Evolutionary conservation across 2,888 invertebrate species (phyloP).

Genomic region (Drosophila lutescens): DNA sequence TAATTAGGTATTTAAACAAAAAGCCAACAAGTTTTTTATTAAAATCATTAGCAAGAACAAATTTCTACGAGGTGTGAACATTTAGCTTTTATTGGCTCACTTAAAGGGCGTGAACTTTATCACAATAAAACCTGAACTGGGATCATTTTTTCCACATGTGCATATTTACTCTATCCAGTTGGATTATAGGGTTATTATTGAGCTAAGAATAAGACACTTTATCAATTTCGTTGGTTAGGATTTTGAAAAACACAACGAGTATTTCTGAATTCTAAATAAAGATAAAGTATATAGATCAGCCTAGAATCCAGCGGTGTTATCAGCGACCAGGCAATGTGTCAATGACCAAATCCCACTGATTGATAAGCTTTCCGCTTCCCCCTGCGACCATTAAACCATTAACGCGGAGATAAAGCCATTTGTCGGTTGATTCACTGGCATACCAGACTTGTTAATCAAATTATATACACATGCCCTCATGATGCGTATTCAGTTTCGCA

Average conservation of each 20-base stretch:
- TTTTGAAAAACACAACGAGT: too few species aligned
- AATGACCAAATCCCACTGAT: conserved; percentile 63
- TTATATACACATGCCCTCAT: conserved; percentile 14
- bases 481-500: conserved; percentile 3
- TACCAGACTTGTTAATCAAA: conserved; percentile 43
- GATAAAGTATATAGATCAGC: not conserved
- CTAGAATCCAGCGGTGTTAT: conserved; percentile 5
- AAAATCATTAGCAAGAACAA: not conserved
- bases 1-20: too few species aligned
- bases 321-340: conserved; percentile 47
- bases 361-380: conserved; percentile 52
- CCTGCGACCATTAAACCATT: conserved; percentile 16
- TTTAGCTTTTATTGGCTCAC: not conserved
- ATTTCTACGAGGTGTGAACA: not conserved
- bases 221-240: not conserved
- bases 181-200: not conserved
- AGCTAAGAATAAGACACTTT: not conserved
- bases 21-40: too few species aligned
- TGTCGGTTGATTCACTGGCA: conserved; percentile 54
- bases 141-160: not conserved
- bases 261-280: not conserved
- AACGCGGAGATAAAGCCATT: conserved; percentile 36
- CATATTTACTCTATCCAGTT: not conserved
- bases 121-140: not conserved
- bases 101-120: not conserved